Evolutionary conservation across 1,140 invertebrate species (phyloP).

Genomic region (Vanessa tameamea): DNA sequence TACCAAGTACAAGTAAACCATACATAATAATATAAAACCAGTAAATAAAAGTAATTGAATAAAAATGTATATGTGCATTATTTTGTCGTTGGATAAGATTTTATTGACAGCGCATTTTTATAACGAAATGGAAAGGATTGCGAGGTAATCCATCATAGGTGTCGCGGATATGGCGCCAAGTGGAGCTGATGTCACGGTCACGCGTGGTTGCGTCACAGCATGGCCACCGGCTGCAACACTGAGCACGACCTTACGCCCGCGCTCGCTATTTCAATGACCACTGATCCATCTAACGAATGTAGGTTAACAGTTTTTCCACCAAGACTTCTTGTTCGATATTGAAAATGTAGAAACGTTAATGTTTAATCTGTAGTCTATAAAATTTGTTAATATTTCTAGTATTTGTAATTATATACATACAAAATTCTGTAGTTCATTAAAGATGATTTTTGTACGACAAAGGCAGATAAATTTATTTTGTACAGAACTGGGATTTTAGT

Average conservation of each 20-base stretch:
- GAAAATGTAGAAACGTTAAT: too few relatives aligned
- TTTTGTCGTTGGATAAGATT: background rate
- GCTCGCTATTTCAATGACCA: slow-evolving; percentile 26
- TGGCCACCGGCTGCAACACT: slow-evolving; percentile 36
- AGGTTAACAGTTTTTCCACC: slow-evolving; percentile 32
- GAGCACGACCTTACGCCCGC: slow-evolving; percentile 39
- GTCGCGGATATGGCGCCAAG: slow-evolving; percentile 42
- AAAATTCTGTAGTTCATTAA: too few relatives aligned
- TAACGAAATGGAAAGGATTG: slow-evolving; percentile 33
- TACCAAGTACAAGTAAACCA: too few relatives aligned
- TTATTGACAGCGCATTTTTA: background rate
- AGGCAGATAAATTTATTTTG: too few relatives aligned
- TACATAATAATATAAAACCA: too few relatives aligned
- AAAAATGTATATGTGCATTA: too few relatives aligned
- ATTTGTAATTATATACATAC: too few relatives aligned
- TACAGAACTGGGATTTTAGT: too few relatives aligned
- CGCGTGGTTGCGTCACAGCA: slow-evolving; percentile 44
- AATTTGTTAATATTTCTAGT: too few relatives aligned
- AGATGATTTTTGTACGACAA: too few relatives aligned
- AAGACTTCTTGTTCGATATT: slow-evolving; percentile 4
- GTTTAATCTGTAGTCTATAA: too few relatives aligned
- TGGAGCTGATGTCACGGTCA: slow-evolving; percentile 46
- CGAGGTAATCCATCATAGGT: slow-evolving; percentile 44
- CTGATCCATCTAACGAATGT: slow-evolving; percentile 29
- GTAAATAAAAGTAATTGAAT: too few relatives aligned